Percentiles rank a stretch among this genome's conserved stretches.
These are phyloP conservation scores for Cotesia chilonis DNA, from an alignment of 1,140 invertebrate genomes.

Conservation along the genomic window DNA sequence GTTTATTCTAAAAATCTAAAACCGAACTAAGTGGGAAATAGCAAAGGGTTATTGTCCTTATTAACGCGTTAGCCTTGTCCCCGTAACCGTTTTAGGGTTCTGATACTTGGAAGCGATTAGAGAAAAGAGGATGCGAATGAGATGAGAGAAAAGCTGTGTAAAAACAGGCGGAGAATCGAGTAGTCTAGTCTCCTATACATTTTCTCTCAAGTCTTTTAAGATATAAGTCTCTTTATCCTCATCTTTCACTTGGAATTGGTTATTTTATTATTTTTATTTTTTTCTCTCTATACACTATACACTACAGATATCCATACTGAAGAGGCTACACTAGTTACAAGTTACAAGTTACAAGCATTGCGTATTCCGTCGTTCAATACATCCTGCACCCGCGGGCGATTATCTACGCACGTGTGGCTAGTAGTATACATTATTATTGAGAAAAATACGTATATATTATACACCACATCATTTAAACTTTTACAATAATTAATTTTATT, in stretches of 20 bases:
- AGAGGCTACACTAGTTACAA: too few species aligned
- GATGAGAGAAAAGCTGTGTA: neutral
- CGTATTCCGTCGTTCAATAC: constrained; percentile 23
- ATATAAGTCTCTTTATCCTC: constrained; percentile 6
- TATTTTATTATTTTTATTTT: neutral
- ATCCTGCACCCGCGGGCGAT: constrained; percentile 21
- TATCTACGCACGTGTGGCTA: constrained; percentile 35
- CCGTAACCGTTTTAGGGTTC: constrained; percentile 42
- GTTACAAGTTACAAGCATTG: neutral
- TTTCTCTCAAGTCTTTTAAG: neutral
- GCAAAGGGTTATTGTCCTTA: constrained; percentile 15
- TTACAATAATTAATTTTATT: constrained; percentile 10
- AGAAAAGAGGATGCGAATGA: constrained; percentile 5
- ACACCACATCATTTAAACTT: neutral
- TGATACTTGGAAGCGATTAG: constrained; percentile 37
- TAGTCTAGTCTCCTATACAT: constrained; percentile 42
- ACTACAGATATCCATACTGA: neutral
- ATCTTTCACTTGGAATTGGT: neutral
- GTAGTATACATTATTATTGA: neutral
- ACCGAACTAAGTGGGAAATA: neutral
- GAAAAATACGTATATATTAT: too few species aligned
- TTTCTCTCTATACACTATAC: neutral
- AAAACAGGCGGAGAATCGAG: constrained; percentile 20
- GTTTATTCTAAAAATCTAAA: too few species aligned
- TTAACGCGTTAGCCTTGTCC: constrained; percentile 39